These are phyloP conservation scores for Seriola rivoliana DNA, from an alignment of 2,113 vertebrate species.

Conservation along the genomic window DNA sequence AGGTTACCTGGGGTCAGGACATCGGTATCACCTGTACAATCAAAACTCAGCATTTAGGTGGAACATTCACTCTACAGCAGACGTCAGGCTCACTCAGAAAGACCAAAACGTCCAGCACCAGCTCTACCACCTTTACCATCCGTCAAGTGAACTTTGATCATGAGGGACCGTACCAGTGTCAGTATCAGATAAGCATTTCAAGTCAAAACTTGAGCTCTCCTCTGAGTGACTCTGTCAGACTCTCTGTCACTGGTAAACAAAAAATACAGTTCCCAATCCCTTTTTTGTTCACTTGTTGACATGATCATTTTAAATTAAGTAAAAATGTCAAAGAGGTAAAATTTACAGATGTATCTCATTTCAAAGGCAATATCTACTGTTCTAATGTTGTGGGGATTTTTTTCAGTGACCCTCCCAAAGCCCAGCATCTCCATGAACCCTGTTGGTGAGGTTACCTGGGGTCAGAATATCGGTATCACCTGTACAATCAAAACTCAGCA, in stretches of 20 bases:
- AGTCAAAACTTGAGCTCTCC: not conserved
- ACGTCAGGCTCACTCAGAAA: not conserved
- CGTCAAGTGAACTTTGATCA: not conserved
- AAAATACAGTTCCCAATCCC: too few relatives aligned
- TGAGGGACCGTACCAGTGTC: slow-evolving; percentile 32
- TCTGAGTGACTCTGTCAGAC: not conserved
- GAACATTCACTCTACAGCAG: not conserved
- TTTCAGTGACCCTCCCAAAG: not conserved
- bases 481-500: not conserved
- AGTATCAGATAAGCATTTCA: not conserved
- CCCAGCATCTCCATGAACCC: not conserved
- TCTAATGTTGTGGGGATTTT: not conserved
- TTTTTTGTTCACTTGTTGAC: too few relatives aligned
- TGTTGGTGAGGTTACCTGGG: not conserved
- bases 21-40: not conserved
- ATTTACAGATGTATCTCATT: too few relatives aligned
- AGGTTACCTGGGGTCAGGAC: not conserved
- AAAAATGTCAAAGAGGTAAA: too few relatives aligned
- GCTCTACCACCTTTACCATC: slow-evolving; percentile 9
- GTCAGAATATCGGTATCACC: not conserved
- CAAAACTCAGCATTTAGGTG: not conserved
- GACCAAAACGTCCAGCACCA: not conserved
- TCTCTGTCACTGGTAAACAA: not conserved
- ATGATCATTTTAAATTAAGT: too few relatives aligned
- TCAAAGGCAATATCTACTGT: too few relatives aligned